Conservation (phyloP, 2,888 invertebrate species). For the Unio delphinus region DNA sequence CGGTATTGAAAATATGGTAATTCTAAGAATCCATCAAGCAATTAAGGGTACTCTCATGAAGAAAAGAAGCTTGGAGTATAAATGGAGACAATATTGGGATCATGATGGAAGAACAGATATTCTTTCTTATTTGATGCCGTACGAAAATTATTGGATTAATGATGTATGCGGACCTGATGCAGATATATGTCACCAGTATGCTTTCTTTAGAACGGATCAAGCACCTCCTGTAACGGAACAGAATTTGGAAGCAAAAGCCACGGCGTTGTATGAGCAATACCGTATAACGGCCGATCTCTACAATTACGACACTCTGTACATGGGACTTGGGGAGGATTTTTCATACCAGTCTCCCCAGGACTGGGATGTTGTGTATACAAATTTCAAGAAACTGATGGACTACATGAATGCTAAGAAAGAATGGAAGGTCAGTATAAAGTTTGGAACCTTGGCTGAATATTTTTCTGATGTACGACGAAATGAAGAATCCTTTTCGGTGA, state of each 20-base stretch:
- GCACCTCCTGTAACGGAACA: constrained; percentile 88
- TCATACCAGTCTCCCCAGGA: constrained; percentile 90
- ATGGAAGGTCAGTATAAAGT: constrained; percentile 66
- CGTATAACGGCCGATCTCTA: constrained; percentile 90
- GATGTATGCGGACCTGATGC: constrained; percentile 96
- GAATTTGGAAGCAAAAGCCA: constrained; percentile 87
- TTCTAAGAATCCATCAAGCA: constrained; percentile 76
- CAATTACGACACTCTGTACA: constrained; percentile 91
- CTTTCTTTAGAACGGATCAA: constrained; percentile 83
- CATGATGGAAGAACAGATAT: constrained; percentile 74
- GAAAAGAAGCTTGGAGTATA: constrained; percentile 86
- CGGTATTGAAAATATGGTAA: constrained; percentile 67
- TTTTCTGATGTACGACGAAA: constrained; percentile 78
- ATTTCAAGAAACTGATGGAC: constrained; percentile 89
- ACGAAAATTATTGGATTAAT: constrained; percentile 96
- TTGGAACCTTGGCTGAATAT: constrained; percentile 93
- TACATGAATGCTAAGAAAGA: constrained; percentile 88
- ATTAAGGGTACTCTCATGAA: constrained; percentile 89
- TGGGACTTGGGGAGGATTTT: constrained; percentile 97
- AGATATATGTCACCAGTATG: constrained; percentile 75
- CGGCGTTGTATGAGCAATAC: constrained; percentile 89
- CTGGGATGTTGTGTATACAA: constrained; percentile 94
- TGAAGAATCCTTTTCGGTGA: constrained; percentile 33
- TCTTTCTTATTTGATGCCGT: constrained; percentile 93
- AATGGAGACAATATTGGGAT: constrained; percentile 87